Evolutionary conservation across 2,797 vertebrate species (phyloP).

Genomic region (Phataginus tetradactyla): DNA sequence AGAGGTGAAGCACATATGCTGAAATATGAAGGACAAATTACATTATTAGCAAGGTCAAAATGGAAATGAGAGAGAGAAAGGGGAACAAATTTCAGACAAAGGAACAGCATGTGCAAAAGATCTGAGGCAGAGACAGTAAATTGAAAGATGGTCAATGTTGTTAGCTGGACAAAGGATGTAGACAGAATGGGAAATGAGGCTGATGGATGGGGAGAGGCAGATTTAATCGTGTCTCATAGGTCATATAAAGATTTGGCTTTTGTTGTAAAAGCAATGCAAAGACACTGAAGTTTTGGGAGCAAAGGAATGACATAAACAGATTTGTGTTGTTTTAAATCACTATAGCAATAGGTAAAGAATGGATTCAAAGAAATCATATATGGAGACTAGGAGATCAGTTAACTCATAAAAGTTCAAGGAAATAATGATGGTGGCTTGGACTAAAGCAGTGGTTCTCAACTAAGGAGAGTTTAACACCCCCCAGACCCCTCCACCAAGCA

Average conservation of each 20-base stretch:
- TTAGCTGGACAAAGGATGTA: neutral
- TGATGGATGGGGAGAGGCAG: neutral
- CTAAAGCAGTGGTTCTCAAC: neutral
- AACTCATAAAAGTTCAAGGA: neutral
- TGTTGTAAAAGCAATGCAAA: neutral
- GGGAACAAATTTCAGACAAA: neutral
- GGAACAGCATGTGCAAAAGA: neutral
- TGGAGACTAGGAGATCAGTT: neutral
- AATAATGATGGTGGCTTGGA: neutral
- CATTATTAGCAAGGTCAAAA: neutral
- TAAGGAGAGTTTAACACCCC: neutral
- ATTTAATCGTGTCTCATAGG: neutral
- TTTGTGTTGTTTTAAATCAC: neutral
- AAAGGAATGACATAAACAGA: neutral
- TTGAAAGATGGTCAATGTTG: neutral
- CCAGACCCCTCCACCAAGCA: accelerated
- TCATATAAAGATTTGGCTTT: neutral
- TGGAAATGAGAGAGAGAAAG: neutral
- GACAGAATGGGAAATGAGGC: neutral
- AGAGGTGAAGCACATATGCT: neutral
- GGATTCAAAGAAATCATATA: neutral
- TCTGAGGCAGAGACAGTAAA: neutral
- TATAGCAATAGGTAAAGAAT: neutral
- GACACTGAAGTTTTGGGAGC: neutral
- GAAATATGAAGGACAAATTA: neutral